Evolutionary conservation across 2,797 vertebrate species (phyloP).

Genomic region (Sebastes nivosus): DNA sequence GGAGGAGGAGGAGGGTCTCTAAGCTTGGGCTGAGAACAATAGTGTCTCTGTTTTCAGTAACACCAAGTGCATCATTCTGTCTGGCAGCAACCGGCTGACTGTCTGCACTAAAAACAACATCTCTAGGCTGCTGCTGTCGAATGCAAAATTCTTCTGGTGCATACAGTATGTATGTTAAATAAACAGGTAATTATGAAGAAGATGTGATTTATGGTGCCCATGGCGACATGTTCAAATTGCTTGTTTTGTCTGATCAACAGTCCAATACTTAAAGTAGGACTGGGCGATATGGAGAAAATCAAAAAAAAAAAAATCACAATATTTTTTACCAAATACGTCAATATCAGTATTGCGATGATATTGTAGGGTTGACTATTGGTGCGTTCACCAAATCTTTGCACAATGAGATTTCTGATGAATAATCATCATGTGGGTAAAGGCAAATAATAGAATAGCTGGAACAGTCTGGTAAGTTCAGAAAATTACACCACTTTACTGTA

Average conservation of each 20-base stretch:
- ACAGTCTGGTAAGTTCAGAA: too few species aligned
- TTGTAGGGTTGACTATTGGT: too few species aligned
- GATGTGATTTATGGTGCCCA: not conserved
- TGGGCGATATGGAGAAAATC: too few species aligned
- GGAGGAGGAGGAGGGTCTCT: conserved; percentile 43
- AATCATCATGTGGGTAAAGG: too few species aligned
- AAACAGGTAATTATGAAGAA: not conserved
- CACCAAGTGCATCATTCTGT: conserved; percentile 59
- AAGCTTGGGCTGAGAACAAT: conserved; percentile 65
- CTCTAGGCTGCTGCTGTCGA: conserved; percentile 14
- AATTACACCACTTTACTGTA: too few species aligned
- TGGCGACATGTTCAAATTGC: too few species aligned
- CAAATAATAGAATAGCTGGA: too few species aligned
- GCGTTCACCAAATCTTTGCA: too few species aligned
- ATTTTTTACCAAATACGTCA: too few species aligned
- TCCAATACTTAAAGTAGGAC: not conserved
- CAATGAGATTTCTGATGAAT: too few species aligned
- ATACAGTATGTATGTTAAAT: not conserved
- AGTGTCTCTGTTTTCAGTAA: conserved; percentile 65
- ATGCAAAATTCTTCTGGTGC: not conserved
- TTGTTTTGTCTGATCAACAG: not conserved
- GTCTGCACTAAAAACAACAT: conserved; percentile 36
- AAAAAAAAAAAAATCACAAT: too few species aligned
- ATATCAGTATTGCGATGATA: too few species aligned
- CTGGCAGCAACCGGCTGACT: conserved; percentile 47